These are phyloP conservation scores for Pyxicephalus adspersus DNA, from an alignment of 2,113 vertebrate genomes.

Conservation along the genomic window DNA sequence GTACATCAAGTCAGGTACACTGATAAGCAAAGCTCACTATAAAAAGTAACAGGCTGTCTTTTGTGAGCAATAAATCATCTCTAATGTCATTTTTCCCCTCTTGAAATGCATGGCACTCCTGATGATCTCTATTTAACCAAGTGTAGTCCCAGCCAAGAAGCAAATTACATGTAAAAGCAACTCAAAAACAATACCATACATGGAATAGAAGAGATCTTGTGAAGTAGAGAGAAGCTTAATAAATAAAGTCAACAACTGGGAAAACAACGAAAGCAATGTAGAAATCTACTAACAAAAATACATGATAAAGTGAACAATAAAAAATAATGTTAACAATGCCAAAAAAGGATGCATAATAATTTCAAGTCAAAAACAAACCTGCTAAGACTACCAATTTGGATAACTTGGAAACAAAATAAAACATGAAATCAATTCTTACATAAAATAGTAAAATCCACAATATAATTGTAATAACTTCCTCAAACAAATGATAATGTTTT, in stretches of 20 bases:
- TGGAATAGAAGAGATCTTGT: not conserved
- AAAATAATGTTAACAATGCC: no score
- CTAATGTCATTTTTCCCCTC: slow-evolving; percentile 46
- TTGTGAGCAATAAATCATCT: slow-evolving; percentile 58
- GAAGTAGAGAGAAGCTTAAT: no score
- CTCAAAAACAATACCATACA: slow-evolving; percentile 2
- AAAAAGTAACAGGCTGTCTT: slow-evolving; percentile 53
- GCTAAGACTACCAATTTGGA: not conserved
- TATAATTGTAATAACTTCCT: no score
- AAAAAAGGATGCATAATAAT: not conserved
- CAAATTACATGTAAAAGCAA: not conserved
- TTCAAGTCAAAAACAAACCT: not conserved
- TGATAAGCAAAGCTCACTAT: slow-evolving; percentile 5
- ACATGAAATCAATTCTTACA: no score
- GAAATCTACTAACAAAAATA: no score
- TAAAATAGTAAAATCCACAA: no score
- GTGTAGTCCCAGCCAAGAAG: not conserved
- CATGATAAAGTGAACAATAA: no score
- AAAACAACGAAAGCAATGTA: no score
- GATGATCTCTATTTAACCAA: slow-evolving; percentile 28
- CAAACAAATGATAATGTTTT: no score
- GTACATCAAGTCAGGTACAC: not conserved
- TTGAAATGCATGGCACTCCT: slow-evolving; percentile 54
- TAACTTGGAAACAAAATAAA: no score
- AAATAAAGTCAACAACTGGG: no score